Evolutionary conservation across 2,888 invertebrate genomes (phyloP), one percentile per base, ranked within the genome.

Genomic region (Euzophera pinguis): DNA sequence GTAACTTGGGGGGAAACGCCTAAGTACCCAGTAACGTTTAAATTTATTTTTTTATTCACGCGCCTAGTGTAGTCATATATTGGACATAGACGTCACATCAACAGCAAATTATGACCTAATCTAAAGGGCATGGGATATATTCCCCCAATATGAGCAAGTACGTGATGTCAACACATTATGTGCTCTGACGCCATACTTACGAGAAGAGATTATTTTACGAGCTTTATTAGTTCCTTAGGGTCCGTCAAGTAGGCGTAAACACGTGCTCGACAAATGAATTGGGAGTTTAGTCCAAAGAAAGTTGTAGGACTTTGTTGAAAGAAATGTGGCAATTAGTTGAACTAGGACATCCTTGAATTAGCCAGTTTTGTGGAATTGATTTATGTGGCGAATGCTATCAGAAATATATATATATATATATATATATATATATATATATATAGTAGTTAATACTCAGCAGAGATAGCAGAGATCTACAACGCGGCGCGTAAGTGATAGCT

Each of bases 21-120:
- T 22, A 2, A 22, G 5, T 5, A 22, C 3, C 22, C 22, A 22
- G 5, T n/a, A n/a, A n/a, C n/a, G 22, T 5, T 32, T 32, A 32
- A 3, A 9, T 7, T 10, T 7, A 32, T 32, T 9, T 32, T n/a
- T 32, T 32, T 7, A 7, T 14, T 32, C 14, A 32, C 14, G 7
- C 12, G 32, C 7, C 32, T 35, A 17, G 10, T 5, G 7, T 34
- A 35, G 16, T 13, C 13, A 14, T 34, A 14, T 27, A 12, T 3
- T 12, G 10, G 32, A 16, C 14, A 35, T 45, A 55, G 54, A 53
- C 53, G 52, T 57, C 57, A 56, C 35, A 14, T 5, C 51, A 22
- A 39, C 39, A 49, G 32, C 48, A 56, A 57, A 57, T 60, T 56
- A 60, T 57, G 47, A 50, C 53, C 56, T 56, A 54, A 60, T 60